A percentile compares a stretch with the other conserved stretches of the same genome.
phyloP scores from a whole-genome alignment of 2,797 vertebrate genomes.

The Macropodus opercularis region DNA sequence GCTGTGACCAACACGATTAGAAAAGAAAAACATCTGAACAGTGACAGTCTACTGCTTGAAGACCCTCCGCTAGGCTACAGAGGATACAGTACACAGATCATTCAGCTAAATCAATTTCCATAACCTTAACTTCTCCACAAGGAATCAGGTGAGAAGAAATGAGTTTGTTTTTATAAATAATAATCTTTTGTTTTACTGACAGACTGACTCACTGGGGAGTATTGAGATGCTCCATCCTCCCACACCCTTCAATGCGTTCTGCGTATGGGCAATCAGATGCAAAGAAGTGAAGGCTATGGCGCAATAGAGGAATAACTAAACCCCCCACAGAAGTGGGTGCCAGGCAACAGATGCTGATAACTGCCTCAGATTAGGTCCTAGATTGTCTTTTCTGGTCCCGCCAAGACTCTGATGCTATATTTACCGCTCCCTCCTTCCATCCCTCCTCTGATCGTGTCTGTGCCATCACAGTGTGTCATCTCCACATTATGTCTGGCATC shows the following conservation, averaged over 20 bases:
- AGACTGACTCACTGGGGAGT: constrained; percentile 50
- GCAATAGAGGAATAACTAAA: constrained; percentile 72
- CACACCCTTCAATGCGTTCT: constrained; percentile 52
- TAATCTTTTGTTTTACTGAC: constrained; percentile 26
- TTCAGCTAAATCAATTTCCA: constrained; percentile 67
- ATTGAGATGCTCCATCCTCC: constrained; percentile 52
- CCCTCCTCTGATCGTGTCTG: constrained; percentile 47
- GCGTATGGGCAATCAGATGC: constrained; percentile 54
- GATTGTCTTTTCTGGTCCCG: constrained; percentile 68
- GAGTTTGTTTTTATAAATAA: too few relatives aligned
- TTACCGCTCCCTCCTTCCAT: constrained; percentile 56
- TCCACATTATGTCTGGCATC: constrained; percentile 54
- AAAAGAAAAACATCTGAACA: constrained; percentile 38
- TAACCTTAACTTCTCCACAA: constrained; percentile 30
- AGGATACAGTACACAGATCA: constrained; percentile 56
- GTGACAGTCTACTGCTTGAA: constrained; percentile 32
- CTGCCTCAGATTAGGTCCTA: constrained; percentile 73
- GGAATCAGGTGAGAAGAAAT: constrained; percentile 52
- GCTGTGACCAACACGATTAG: constrained; percentile 32
- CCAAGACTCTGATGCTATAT: constrained; percentile 72
- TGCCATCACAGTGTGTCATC: constrained; percentile 48
- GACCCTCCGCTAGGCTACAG: constrained; percentile 39
- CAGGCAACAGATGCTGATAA: constrained; percentile 81
- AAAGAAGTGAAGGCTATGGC: constrained; percentile 68
- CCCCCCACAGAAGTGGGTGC: constrained; percentile 67